Evolutionary conservation across 2,888 invertebrate genomes (phyloP).

Genomic region (Cylloceria caligata): DNA sequence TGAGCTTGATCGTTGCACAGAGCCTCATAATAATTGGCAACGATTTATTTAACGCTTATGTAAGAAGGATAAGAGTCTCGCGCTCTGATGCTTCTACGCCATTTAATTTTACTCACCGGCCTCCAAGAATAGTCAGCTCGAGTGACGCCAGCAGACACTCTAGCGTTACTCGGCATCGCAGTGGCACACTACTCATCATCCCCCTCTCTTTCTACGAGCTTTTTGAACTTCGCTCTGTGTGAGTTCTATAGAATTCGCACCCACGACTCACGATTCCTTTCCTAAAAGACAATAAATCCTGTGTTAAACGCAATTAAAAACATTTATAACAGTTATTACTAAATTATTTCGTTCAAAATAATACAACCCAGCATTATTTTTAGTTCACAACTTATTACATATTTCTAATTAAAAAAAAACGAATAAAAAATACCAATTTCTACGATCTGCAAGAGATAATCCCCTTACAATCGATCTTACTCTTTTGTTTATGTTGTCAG

Average conservation of each 20-base stretch:
- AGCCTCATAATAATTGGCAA: constrained; percentile 80
- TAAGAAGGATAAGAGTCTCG: constrained; percentile 71
- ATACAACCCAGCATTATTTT: neutral
- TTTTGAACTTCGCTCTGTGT: neutral
- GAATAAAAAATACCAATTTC: neutral
- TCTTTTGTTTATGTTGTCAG: neutral
- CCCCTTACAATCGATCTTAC: neutral
- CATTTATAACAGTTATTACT: neutral
- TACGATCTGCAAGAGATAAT: neutral
- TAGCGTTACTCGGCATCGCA: constrained; percentile 21
- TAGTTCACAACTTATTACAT: neutral
- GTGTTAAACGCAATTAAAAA: neutral
- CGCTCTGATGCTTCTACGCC: constrained; percentile 55
- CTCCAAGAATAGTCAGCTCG: constrained; percentile 79
- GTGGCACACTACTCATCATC: constrained; percentile 7
- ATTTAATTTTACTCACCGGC: constrained; percentile 77
- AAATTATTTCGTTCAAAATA: neutral
- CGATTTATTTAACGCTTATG: constrained; percentile 75
- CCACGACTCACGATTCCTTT: constrained; percentile 3
- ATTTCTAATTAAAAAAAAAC: neutral
- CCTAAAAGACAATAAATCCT: neutral
- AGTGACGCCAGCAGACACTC: constrained; percentile 72
- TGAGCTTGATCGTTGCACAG: neutral
- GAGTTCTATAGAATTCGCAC: neutral
- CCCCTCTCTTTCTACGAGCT: neutral